Base-by-base conservation (phyloP, 2,797 vertebrate species). In the Hippopotamyrus pictus region DNA sequence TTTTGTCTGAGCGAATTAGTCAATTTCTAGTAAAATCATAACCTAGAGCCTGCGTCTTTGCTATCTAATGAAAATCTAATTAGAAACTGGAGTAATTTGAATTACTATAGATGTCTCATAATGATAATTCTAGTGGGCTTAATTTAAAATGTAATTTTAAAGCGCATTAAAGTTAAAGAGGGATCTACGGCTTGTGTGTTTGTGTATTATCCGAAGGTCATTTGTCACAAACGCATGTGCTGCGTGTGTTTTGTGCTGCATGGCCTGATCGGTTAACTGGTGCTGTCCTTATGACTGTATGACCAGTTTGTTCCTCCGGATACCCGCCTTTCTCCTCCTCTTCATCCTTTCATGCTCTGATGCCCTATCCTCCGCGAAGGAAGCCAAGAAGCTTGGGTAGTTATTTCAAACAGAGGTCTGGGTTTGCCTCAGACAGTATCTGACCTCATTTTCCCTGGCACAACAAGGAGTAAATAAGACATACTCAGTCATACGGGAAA, bases 81-180 rank as follows among this genome's bases (percentile, higher is more conserved):
- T 62, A 65, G 76, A 87, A 87, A 53, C 51, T 88, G 51, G 86
- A 88, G 87, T 90, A 87, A 91, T 93, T 91, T 91, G 89, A 91
- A 91, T 92, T 86, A 90, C 88, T 90, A 86, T 92, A 90, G 90
- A 92, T 92, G 89, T 90, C 90, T 90, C 89, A 88, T 89, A 91
- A 90, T 90, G 90, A 90, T 41, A 90, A 90, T 90, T 83, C 89
- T 87, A 89, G 90, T 90, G 92, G 90, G 90, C 89, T 91, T 90
- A 73, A 92, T 92, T 92, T 91, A 89, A 92, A 91, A 92, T 89
- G 69, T 88, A 90, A 92, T 92, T 92, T 89, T 89, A 76, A 91
- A 91, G 88, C 89, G 83, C 89, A 92, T 92, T 89, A 91, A 89
- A 90, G 73, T 90, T 89, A 91, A 92, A 92, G 88, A 69, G 89